phyloP scores from a whole-genome alignment of 2,888 invertebrate genomes.

The Andricus curvator region DNA sequence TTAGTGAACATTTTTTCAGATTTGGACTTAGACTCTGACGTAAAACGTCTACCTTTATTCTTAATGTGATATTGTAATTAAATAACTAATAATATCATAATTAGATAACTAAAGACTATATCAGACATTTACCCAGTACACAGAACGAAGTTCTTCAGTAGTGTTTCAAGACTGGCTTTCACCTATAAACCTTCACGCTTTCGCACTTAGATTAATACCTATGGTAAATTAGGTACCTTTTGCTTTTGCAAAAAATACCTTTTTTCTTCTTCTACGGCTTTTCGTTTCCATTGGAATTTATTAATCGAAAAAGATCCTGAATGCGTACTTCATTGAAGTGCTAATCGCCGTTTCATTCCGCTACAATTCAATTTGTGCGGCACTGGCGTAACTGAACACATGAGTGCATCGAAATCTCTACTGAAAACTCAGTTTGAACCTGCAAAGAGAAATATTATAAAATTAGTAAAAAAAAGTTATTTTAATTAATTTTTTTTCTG shows the following conservation, averaged over 20 bases:
- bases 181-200: neutral
- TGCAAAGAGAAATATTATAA: neutral
- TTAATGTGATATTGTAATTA: neutral
- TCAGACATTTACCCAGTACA: conserved; percentile 34
- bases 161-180: conserved; percentile 14
- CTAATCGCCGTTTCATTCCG: neutral
- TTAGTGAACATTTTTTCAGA: neutral
- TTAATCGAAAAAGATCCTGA: conserved; percentile 8
- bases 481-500: too few relatives aligned
- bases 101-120: conserved; percentile 37
- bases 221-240: conserved; percentile 23
- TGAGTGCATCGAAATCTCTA: conserved; percentile 5
- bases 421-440: conserved; percentile 15
- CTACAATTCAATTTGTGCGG: conserved; percentile 27
- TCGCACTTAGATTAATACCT: conserved; percentile 14
- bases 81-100: neutral
- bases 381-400: conserved; percentile 31
- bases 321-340: conserved; percentile 10
- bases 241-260: conserved; percentile 29
- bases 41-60: neutral
- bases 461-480: neutral
- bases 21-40: neutral
- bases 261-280: conserved; percentile 8
- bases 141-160: conserved; percentile 6
- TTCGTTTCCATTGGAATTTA: neutral